Evolutionary conservation across 2,113 vertebrate genomes (phyloP).

Genomic region (Carlito syrichta): DNA sequence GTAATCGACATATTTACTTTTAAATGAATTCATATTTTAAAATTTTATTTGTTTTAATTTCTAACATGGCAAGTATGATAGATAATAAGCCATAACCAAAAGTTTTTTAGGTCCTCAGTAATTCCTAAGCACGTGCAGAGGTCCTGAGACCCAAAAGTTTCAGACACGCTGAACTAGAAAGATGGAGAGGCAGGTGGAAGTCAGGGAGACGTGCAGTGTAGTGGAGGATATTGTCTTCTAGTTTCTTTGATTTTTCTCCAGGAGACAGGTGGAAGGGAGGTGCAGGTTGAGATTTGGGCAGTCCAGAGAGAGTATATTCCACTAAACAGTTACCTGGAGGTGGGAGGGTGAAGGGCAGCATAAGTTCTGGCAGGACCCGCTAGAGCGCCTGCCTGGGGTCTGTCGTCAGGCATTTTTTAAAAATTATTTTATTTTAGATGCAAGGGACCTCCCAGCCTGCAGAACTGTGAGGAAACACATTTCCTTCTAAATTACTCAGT

Average conservation of each 20-base stretch:
- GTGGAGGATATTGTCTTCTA: neutral
- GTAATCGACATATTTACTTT: neutral
- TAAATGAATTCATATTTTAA: neutral
- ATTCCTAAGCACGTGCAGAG: neutral
- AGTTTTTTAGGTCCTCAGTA: neutral
- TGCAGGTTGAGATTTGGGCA: neutral
- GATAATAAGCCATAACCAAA: neutral
- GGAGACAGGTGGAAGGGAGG: neutral
- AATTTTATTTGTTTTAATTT: conserved; percentile 1
- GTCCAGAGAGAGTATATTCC: neutral
- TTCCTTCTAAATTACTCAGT: neutral
- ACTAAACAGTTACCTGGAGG: neutral
- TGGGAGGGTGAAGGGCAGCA: neutral
- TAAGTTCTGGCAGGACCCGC: neutral
- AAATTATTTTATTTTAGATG: no score
- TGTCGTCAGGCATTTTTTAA: no score
- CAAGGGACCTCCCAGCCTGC: neutral
- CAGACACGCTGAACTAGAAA: neutral
- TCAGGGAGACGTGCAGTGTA: no score
- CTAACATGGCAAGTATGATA: neutral
- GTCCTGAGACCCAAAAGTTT: neutral
- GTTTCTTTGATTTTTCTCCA: neutral
- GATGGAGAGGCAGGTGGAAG: neutral
- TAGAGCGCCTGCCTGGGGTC: neutral
- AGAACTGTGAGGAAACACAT: neutral